Evolutionary conservation across 1,140 invertebrate genomes (phyloP).

Genomic region (Dendroctonus valens): DNA sequence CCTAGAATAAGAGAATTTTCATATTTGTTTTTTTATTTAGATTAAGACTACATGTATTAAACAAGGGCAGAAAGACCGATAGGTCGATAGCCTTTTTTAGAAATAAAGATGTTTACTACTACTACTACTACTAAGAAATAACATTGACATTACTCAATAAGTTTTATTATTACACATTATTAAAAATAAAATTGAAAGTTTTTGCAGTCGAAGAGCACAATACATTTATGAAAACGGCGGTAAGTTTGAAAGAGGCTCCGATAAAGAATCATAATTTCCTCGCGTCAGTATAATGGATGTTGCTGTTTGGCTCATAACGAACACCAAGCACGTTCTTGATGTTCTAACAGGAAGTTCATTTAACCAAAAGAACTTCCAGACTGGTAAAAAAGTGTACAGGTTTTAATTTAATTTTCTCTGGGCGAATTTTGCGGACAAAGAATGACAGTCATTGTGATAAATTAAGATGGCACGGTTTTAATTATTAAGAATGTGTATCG

Average conservation of each 20-base stretch:
- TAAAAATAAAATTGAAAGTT: too few relatives aligned
- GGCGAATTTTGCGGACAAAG: constrained; percentile 6
- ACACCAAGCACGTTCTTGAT: constrained; percentile 35
- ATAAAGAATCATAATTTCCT: constrained; percentile 43
- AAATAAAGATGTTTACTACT: too few relatives aligned
- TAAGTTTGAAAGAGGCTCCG: constrained; percentile 33
- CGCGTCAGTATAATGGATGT: constrained; percentile 43
- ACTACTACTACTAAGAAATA: too few relatives aligned
- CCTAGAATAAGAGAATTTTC: too few relatives aligned
- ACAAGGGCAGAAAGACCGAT: too few relatives aligned
- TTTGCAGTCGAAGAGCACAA: too few relatives aligned
- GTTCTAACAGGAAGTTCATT: constrained; percentile 29
- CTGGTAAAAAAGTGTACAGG: constrained; percentile 16
- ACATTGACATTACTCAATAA: too few relatives aligned
- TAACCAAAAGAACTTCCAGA: constrained; percentile 25
- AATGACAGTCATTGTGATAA: constrained; percentile 2
- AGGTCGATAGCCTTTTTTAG: too few relatives aligned
- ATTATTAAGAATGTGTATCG: too few relatives aligned
- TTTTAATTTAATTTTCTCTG: constrained; percentile 27
- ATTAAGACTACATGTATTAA: too few relatives aligned
- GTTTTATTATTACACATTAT: too few relatives aligned
- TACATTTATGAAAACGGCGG: constrained; percentile 11
- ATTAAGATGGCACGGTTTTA: neutral
- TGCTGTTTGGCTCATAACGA: constrained; percentile 40
- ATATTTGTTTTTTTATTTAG: too few relatives aligned